Evolutionary conservation across 2,113 vertebrate genomes (phyloP).

Genomic region (Hypomesus transpacificus): DNA sequence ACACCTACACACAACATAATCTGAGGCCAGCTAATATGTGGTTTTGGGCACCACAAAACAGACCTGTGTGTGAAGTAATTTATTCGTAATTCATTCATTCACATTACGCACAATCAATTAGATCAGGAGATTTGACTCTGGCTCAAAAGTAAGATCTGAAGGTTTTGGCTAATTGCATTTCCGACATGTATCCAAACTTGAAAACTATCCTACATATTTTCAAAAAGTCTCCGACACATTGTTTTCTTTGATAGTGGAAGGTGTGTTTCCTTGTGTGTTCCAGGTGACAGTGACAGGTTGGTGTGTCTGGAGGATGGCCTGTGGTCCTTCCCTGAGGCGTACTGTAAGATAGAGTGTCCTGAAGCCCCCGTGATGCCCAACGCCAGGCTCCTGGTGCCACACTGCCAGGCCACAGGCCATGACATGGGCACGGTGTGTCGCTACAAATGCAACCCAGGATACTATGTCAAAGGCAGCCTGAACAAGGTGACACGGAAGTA

Average conservation of each 20-base stretch:
- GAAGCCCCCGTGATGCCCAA: conserved; percentile 66
- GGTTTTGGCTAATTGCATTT: too few relatives aligned
- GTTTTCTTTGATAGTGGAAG: neutral
- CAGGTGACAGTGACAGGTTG: conserved; percentile 85
- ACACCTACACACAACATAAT: conserved; percentile 21
- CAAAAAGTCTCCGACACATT: too few relatives aligned
- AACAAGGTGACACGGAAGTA: conserved; percentile 74
- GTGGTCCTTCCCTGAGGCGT: conserved; percentile 95
- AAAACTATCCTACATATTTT: neutral
- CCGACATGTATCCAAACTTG: neutral
- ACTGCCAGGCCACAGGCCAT: conserved; percentile 77
- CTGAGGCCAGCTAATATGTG: conserved; percentile 27
- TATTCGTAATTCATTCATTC: neutral
- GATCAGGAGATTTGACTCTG: too few relatives aligned
- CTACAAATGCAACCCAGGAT: conserved; percentile 88
- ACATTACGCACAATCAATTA: neutral
- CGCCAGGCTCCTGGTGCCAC: conserved; percentile 75
- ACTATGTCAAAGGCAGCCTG: conserved; percentile 69
- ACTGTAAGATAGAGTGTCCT: conserved; percentile 90
- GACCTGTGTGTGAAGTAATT: neutral
- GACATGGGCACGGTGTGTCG: conserved; percentile 84
- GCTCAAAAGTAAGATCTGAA: too few relatives aligned
- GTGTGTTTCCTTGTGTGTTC: conserved; percentile 16
- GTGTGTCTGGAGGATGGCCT: conserved; percentile 89
- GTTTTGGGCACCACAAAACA: conserved; percentile 28